These are phyloP conservation scores for Amia ocellicauda DNA, from an alignment of 2,113 vertebrate genomes.

Conservation along the genomic window DNA sequence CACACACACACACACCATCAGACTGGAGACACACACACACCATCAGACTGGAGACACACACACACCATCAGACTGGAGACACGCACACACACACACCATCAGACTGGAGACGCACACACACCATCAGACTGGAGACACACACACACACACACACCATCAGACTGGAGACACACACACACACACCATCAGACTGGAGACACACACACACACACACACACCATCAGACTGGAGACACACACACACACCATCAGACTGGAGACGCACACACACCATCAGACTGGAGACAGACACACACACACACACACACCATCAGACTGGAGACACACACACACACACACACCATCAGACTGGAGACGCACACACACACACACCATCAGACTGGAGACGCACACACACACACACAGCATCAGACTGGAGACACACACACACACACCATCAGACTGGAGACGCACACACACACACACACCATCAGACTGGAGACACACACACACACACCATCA, in stretches of 20 bases:
- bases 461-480: too few relatives aligned
- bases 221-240: background rate
- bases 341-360: background rate
- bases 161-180: too few relatives aligned
- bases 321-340: background rate
- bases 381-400: background rate
- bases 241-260: background rate
- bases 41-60: too few relatives aligned
- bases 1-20: constrained; percentile 1
- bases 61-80: background rate
- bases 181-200: background rate
- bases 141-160: background rate
- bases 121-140: constrained; percentile 45
- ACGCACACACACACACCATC: background rate
- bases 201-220: background rate
- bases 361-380: background rate
- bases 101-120: background rate
- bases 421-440: too few relatives aligned
- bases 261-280: background rate
- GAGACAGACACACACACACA: too few relatives aligned
- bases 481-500: constrained; percentile 1
- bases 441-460: constrained; percentile 54
- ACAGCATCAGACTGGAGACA: background rate
- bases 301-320: background rate
- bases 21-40: background rate